Evolutionary conservation across 2,888 invertebrate genomes (phyloP), one percentile per base, ranked within the genome.

Genomic region (Ochlodes sylvanus): DNA sequence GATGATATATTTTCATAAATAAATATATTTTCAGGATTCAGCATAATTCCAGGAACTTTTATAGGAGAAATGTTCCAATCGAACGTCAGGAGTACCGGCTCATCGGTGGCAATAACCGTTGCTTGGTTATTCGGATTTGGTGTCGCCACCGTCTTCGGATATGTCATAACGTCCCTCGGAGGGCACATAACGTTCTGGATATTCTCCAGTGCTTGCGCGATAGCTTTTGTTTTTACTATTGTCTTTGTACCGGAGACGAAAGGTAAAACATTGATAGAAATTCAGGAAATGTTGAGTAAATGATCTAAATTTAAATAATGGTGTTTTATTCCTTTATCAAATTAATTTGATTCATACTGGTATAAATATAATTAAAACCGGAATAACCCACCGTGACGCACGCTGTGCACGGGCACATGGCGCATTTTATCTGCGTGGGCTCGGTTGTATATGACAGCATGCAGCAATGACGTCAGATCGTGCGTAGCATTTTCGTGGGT

Each of bases 181-280:
- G 87, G 89, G 14, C 93, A 94, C 74, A 91, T 92, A 38, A 94
- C 95, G 0, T 96, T 96, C 81, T 95, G 95, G 94, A 81, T 95
- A 27, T 96, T 96, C 76, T 94, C 94, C 0, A 63, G 79, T 0
- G 72, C 73, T n/a, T 75, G 77, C 15, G 71, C 75, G 0, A 10
- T 94, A 0, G 94, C 95, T 0, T 94, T 95, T 71, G 82, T 95
- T 61, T 97, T 97, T 80, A 94, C 95, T 0, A 79, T 94, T 7
- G 90, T 95, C 54, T 87, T 94, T 56, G 93, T 98, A 0, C 97
- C 97, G 21, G 97, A 97, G 86, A 97, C 97, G 0, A 97, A 96
- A 82, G 97, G 97, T 0, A 95, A 96, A 81, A 95, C 95, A 66
- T 89, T 97, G 60, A 94, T 96, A 75, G 94, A 97, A 84, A 97